Evolutionary conservation across 2,113 vertebrate genomes (phyloP).

Genomic region (Chlorodrepanis virens): DNA sequence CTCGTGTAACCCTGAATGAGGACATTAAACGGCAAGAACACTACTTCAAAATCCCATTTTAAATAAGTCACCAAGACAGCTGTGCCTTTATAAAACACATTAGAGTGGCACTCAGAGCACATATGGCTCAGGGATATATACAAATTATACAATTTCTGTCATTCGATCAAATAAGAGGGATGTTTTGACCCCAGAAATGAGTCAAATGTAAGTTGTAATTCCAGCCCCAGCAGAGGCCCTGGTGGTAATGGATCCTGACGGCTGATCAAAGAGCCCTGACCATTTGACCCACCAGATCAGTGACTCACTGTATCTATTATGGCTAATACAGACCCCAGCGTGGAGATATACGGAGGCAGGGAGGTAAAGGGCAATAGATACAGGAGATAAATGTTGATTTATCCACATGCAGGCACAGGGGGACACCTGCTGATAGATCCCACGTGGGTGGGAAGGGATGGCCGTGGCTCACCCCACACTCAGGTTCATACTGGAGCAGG

Average conservation of each 20-base stretch:
- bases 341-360: background rate
- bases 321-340: slow-evolving; percentile 46
- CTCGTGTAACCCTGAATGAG: slow-evolving; percentile 78
- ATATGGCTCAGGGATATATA: slow-evolving; percentile 86
- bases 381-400: slow-evolving; percentile 41
- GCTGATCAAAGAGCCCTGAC: slow-evolving; percentile 83
- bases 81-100: slow-evolving; percentile 84
- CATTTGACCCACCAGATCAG: slow-evolving; percentile 82
- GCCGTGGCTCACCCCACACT: background rate
- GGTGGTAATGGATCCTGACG: slow-evolving; percentile 83
- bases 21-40: slow-evolving; percentile 76
- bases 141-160: slow-evolving; percentile 90
- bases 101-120: slow-evolving; percentile 83
- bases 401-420: background rate
- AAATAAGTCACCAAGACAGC: slow-evolving; percentile 84
- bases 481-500: fast-evolving
- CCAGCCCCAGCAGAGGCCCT: slow-evolving; percentile 80
- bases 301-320: slow-evolving; percentile 71
- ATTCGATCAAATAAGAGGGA: slow-evolving; percentile 86
- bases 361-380: slow-evolving; percentile 22
- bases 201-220: slow-evolving; percentile 87
- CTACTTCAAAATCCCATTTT: slow-evolving; percentile 82
- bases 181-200: slow-evolving; percentile 82
- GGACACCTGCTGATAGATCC: background rate
- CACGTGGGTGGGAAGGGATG: background rate